Evolutionary conservation across 2,888 invertebrate species (phyloP), one percentile per base, ranked within the genome.

Genomic region (Hoplodrina ambigua): DNA sequence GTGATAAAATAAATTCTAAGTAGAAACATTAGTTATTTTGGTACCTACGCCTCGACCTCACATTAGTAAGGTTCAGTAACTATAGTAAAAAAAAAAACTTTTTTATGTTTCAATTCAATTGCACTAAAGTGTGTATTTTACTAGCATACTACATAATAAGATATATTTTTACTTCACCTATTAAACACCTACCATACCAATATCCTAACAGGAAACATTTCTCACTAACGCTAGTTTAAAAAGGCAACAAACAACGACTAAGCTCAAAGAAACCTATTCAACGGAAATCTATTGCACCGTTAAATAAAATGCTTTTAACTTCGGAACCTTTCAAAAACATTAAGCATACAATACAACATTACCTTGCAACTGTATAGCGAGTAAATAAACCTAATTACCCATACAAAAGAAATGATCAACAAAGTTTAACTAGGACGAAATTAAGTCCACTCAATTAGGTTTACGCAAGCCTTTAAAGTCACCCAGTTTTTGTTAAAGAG

Each of bases 361-460:
- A 81, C 72, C 63, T 66, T 41, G 58, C 19, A 73, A 67, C 56
- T 60, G 66, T 65, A 73, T 69, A 81, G 75, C 66, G 55, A 68
- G 52, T 65, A 78, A 78, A 74, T 70, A 73, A 80, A 82, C 69
- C 74, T 78, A 85, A 85, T 83, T 81, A 78, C 72, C 75, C 77
- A 82, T 76, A 84, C 70, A 84, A 82, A 84, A 82, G 81, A 85
- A 83, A 84, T 76, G 75, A 75, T 81, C 80, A 83, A 85, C 82
- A 85, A 88, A 87, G 83, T 87, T 87, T 84, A 85, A 87, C 86
- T 85, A 84, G 76, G 71, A 59, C 67, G 77, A 86, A 85, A 87
- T 88, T 86, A 86, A 87, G 84, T 85, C 81, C 84, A 84, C 84
- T 85, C 82, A 86, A 88, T 88, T 88, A 88, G 82, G 78, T 85